Evolutionary conservation across 2,797 vertebrate species (phyloP).

Genomic region (Ctenopoma kingsleyae): DNA sequence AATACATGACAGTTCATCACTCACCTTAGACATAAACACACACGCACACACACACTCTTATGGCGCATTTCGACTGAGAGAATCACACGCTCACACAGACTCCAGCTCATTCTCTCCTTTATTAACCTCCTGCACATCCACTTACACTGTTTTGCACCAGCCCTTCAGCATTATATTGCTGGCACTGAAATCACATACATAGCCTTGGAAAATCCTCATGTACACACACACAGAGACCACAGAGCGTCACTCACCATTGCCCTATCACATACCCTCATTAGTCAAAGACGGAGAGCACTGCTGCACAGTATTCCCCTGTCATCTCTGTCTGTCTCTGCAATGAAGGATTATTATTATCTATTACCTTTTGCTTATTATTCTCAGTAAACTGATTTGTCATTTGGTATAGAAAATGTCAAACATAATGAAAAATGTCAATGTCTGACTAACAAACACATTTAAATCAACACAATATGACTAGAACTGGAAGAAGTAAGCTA

Average conservation of each 20-base stretch:
- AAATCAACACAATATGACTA: not conserved
- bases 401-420: not conserved
- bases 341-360: constrained; percentile 11
- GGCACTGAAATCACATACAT: constrained; percentile 24
- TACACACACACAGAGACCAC: not conserved
- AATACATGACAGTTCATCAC: constrained; percentile 71
- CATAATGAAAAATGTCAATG: not conserved
- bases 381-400: constrained; percentile 11
- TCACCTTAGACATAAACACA: constrained; percentile 62
- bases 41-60: constrained; percentile 21
- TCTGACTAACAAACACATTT: not conserved
- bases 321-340: constrained; percentile 18
- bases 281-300: constrained; percentile 37
- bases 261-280: constrained; percentile 49
- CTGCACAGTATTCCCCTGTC: constrained; percentile 13
- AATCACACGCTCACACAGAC: constrained; percentile 32
- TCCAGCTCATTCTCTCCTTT: constrained; percentile 49
- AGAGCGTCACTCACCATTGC: constrained; percentile 17
- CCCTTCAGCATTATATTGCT: constrained; percentile 37
- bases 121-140: constrained; percentile 61
- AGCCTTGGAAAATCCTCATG: constrained; percentile 32
- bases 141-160: constrained; percentile 38
- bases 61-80: constrained; percentile 6
- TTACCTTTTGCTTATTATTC: constrained; percentile 10
- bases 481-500: not conserved